phyloP scores from a whole-genome alignment of 1,140 invertebrate species.

The Drosophila mojavensis region DNA sequence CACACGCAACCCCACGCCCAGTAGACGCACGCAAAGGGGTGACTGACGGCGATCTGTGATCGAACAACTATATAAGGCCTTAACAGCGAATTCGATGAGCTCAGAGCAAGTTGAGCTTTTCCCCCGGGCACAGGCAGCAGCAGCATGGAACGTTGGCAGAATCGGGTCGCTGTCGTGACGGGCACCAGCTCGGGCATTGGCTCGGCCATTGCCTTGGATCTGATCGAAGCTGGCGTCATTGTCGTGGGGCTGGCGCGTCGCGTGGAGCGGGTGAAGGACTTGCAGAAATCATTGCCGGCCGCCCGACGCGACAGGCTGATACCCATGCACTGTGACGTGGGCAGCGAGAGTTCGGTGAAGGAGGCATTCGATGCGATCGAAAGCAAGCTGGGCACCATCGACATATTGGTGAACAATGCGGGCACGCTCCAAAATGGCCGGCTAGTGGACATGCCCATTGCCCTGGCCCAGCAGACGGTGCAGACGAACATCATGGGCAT shows the following conservation, averaged over 20 bases:
- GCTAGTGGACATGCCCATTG: constrained; percentile 73
- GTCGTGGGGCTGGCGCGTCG: constrained; percentile 90
- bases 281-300: constrained; percentile 53
- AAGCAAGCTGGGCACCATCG: constrained; percentile 86
- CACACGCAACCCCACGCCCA: constrained; percentile 3
- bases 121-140: too few species aligned
- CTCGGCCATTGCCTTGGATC: constrained; percentile 85
- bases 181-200: constrained; percentile 91
- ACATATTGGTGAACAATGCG: constrained; percentile 91
- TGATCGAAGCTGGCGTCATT: constrained; percentile 87
- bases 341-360: constrained; percentile 87
- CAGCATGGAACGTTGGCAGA: constrained; percentile 88
- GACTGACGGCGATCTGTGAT: neutral
- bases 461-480: constrained; percentile 85
- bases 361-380: constrained; percentile 88
- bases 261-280: constrained; percentile 85
- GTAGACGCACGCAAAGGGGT: neutral
- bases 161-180: constrained; percentile 89
- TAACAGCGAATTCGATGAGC: neutral
- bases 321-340: constrained; percentile 87
- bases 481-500: constrained; percentile 90
- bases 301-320: constrained; percentile 80
- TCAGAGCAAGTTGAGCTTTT: constrained; percentile 5
- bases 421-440: constrained; percentile 85
- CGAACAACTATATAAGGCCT: constrained; percentile 45